Conservation (phyloP, 1,140 invertebrate species). For the Lepidurus packardi region DNA sequence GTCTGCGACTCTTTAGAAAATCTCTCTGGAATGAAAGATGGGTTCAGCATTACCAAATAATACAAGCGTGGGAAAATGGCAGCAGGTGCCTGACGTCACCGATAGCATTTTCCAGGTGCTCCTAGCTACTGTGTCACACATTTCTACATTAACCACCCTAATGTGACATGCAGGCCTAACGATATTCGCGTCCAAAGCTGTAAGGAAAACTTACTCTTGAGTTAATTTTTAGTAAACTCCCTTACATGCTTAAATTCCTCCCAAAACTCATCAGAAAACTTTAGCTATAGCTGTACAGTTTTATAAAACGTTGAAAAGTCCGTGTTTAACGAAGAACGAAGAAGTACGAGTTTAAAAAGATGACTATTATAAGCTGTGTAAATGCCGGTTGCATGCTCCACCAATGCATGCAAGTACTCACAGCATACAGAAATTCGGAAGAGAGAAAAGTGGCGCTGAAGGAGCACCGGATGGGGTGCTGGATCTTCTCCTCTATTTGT, state of each 20-base stretch:
- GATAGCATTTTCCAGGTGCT: slow-evolving; percentile 15
- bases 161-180: neutral
- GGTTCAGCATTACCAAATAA: neutral
- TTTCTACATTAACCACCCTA: neutral
- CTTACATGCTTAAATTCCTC: too few species aligned
- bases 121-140: neutral
- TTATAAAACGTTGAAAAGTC: too few species aligned
- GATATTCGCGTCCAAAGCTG: too few species aligned
- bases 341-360: too few species aligned
- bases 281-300: too few species aligned
- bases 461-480: slow-evolving; percentile 16
- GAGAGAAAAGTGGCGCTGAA: neutral
- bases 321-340: too few species aligned
- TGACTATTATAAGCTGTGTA: too few species aligned
- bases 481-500: slow-evolving; percentile 21
- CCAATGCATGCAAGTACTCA: too few species aligned
- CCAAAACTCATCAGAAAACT: too few species aligned
- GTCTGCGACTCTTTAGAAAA: neutral
- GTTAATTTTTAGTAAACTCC: too few species aligned
- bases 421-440: neutral
- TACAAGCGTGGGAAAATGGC: slow-evolving; percentile 5
- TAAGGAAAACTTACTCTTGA: too few species aligned
- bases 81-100: slow-evolving; percentile 2
- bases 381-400: too few species aligned
- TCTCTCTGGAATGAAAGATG: neutral